phyloP scores from a whole-genome alignment of 2,888 invertebrate genomes.

The Nemoura dubitans region DNA sequence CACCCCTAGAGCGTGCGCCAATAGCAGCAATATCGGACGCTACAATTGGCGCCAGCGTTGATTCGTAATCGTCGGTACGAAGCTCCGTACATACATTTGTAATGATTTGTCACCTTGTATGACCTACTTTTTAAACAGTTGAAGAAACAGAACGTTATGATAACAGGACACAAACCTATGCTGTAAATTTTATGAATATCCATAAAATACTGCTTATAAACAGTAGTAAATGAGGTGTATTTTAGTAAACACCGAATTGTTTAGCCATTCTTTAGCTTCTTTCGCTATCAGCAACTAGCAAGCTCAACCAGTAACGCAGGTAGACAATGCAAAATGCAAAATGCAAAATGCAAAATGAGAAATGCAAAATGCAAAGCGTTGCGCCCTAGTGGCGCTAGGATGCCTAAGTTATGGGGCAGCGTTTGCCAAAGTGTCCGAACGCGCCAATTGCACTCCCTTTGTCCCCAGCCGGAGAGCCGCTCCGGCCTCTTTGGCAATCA shows the following conservation, averaged over 20 bases:
- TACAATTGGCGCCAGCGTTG: neutral
- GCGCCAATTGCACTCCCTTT: neutral
- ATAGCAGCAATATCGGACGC: neutral
- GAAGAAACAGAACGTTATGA: neutral
- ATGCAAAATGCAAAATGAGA: neutral
- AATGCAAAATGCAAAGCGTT: neutral
- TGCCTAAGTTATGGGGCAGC: neutral
- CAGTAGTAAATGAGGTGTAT: no score
- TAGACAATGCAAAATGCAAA: constrained; percentile 1
- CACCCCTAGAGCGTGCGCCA: neutral
- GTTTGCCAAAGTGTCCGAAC: neutral
- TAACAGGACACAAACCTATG: neutral
- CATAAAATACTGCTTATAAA: no score
- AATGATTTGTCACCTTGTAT: neutral
- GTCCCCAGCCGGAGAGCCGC: neutral
- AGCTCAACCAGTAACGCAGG: neutral
- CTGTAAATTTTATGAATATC: neutral
- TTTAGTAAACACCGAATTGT: no score
- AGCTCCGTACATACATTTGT: neutral
- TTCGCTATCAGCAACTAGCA: no score
- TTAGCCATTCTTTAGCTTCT: no score
- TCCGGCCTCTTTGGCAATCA: neutral
- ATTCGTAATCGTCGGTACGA: neutral
- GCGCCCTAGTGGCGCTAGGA: neutral
- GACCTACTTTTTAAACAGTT: neutral